phyloP scores from a whole-genome alignment of 1,140 invertebrate genomes.

The Wiebesia pumilae region DNA sequence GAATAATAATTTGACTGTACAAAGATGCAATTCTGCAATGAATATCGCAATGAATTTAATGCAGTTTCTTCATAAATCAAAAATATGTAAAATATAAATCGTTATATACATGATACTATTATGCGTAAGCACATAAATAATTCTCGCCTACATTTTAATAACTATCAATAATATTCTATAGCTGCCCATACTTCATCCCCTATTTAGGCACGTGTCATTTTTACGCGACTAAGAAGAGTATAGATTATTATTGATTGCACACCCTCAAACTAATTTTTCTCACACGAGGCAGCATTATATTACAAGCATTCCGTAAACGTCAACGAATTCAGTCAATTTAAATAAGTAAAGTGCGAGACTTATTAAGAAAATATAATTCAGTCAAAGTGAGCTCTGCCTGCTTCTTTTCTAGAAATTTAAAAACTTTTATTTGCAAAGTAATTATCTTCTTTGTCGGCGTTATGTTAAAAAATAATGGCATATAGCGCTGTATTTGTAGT shows the following conservation, averaged over 20 bases:
- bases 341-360: neutral
- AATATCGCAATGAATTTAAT: neutral
- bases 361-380: too few relatives aligned
- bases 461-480: too few relatives aligned
- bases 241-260: neutral
- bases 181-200: neutral
- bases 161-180: neutral
- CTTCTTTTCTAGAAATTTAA: too few relatives aligned
- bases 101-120: neutral
- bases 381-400: too few relatives aligned
- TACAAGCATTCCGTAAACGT: neutral
- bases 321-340: neutral
- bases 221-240: neutral
- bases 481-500: too few relatives aligned
- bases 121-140: neutral
- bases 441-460: too few relatives aligned
- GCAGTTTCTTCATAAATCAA: neutral
- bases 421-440: too few relatives aligned
- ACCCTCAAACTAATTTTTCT: neutral
- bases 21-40: neutral
- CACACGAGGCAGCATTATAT: neutral
- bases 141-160: neutral
- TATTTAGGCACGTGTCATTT: neutral
- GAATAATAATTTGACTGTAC: too few relatives aligned
- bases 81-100: neutral